These are phyloP conservation scores for Drosophila teissieri DNA, from an alignment of 1,140 invertebrate genomes.

Conservation along the genomic window DNA sequence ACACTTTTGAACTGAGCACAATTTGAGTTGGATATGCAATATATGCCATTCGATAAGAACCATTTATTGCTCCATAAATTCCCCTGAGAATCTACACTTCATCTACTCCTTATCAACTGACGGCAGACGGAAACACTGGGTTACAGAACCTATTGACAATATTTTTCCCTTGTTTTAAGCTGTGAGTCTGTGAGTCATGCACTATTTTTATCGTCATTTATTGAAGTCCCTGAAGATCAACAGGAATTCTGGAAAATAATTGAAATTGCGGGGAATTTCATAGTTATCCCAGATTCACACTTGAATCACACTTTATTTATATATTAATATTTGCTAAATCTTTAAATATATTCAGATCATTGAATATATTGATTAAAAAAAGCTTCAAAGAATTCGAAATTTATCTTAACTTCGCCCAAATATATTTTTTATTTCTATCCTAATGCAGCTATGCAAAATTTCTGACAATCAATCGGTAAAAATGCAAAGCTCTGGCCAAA, in stretches of 20 bases:
- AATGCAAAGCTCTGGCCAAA: background rate
- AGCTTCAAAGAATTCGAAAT: too few species aligned
- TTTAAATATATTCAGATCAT: too few species aligned
- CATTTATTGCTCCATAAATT: constrained; percentile 12
- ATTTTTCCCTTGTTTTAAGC: background rate
- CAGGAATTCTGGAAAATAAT: background rate
- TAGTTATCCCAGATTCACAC: background rate
- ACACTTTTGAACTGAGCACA: constrained; percentile 18
- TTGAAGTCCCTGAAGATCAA: background rate
- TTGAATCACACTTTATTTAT: constrained; percentile 4
- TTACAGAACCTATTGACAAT: background rate
- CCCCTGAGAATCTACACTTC: constrained; percentile 1
- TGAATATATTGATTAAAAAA: background rate
- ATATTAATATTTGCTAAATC: background rate
- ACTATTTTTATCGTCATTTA: constrained; percentile 7
- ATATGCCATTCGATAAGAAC: constrained; percentile 11
- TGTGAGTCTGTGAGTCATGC: background rate
- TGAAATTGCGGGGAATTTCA: background rate
- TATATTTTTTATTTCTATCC: background rate
- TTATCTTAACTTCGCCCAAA: too few species aligned
- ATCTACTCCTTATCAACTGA: constrained; percentile 9
- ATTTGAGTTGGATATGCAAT: background rate
- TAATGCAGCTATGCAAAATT: background rate
- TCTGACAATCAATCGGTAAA: background rate
- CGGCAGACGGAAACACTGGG: background rate